These are phyloP conservation scores for Amphipyra berbera DNA, from an alignment of 2,888 invertebrate species.

Conservation along the genomic window DNA sequence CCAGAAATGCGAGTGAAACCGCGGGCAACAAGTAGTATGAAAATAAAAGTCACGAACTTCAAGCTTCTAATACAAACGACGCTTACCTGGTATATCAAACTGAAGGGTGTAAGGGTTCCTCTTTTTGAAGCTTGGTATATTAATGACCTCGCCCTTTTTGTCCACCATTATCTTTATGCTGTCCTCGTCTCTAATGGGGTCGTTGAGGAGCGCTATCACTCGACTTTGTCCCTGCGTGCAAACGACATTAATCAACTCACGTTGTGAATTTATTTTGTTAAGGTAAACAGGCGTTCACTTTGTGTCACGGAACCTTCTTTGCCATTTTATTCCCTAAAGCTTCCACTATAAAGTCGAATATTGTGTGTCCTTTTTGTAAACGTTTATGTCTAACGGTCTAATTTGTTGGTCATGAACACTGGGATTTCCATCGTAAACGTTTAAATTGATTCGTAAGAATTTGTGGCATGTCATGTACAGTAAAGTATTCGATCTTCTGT, in stretches of 20 bases:
- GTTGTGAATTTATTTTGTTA: conserved; percentile 54
- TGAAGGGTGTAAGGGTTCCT: conserved; percentile 96
- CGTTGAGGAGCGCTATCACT: conserved; percentile 94
- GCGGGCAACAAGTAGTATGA: too few species aligned
- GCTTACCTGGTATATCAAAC: conserved; percentile 93
- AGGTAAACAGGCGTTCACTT: conserved; percentile 41
- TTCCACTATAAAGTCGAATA: conserved; percentile 12
- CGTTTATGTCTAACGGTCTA: conserved; percentile 44
- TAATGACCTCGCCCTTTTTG: conserved; percentile 94
- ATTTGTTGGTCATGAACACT: conserved; percentile 41
- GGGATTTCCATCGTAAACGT: conserved; percentile 47
- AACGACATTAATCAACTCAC: conserved; percentile 55
- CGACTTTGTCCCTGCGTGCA: conserved; percentile 93
- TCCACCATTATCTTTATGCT: conserved; percentile 94
- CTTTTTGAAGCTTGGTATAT: conserved; percentile 93
- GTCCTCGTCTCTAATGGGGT: conserved; percentile 94
- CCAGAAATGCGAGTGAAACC: too few species aligned
- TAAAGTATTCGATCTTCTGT: conserved; percentile 34
- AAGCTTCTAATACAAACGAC: too few species aligned
- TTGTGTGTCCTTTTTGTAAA: conserved; percentile 6
- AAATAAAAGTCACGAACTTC: too few species aligned
- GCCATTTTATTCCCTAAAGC: conserved; percentile 9
- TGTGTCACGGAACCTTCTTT: conserved; percentile 4
- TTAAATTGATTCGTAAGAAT: conserved; percentile 53
- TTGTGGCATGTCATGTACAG: conserved; percentile 37